Evolutionary conservation across 2,113 vertebrate species (phyloP).

Genomic region (Cephalopterus ornatus): DNA sequence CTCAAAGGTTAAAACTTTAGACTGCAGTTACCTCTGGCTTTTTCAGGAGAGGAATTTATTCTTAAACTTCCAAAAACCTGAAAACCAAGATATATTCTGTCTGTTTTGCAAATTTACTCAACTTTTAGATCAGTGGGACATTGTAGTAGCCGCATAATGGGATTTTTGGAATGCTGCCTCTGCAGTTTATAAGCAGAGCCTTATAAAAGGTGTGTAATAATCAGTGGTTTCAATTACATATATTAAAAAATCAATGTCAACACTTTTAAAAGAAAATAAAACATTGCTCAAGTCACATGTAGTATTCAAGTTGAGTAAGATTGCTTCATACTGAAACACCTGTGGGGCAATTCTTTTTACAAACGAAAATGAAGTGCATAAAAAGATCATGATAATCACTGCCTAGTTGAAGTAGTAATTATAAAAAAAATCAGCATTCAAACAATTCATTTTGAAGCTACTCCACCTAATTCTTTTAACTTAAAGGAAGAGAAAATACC

Average conservation of each 20-base stretch:
- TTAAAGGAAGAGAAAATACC: neutral
- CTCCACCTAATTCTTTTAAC: neutral
- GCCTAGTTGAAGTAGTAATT: neutral
- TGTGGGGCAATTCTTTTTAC: neutral
- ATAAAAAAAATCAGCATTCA: neutral
- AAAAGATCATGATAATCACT: neutral
- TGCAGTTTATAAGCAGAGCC: conserved; percentile 30
- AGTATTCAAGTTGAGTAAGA: neutral
- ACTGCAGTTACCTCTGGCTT: neutral
- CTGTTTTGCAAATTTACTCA: conserved; percentile 21
- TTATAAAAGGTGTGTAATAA: conserved; percentile 47
- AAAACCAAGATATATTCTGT: neutral
- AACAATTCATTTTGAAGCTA: neutral
- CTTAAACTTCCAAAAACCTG: conserved; percentile 1
- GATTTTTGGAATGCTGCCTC: conserved; percentile 37
- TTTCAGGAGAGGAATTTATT: neutral
- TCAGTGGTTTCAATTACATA: conserved; percentile 46
- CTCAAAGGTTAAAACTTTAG: neutral
- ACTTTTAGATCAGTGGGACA: neutral
- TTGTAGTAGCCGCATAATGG: conserved; percentile 8
- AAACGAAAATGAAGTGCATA: neutral
- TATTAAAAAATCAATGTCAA: conserved; percentile 45
- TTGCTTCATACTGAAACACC: conserved; percentile 42
- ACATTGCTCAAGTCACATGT: conserved; percentile 14
- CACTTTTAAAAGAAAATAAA: conserved; percentile 37